Evolutionary conservation across 2,888 invertebrate genomes (phyloP).

Genomic region (Cephus runcator): DNA sequence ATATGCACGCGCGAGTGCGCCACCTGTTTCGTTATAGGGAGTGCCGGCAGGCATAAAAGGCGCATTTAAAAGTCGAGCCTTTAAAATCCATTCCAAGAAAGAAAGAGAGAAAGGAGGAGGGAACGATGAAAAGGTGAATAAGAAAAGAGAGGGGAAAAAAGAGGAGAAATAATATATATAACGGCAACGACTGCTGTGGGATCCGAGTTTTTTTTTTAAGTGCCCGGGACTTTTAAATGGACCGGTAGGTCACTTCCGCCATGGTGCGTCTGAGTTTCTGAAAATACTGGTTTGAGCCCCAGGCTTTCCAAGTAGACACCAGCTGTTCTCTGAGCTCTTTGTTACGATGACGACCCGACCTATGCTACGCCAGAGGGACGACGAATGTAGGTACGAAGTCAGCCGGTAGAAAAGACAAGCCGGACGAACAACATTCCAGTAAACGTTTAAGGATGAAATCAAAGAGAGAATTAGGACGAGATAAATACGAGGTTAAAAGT

Average conservation of each 20-base stretch:
- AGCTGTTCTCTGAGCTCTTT: conserved; percentile 3
- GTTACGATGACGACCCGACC: conserved; percentile 4
- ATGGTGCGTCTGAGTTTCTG: neutral
- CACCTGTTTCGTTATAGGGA: neutral
- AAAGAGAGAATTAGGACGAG: neutral
- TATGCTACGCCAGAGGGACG: neutral
- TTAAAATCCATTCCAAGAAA: conserved; percentile 1
- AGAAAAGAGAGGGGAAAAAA: neutral
- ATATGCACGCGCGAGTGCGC: neutral
- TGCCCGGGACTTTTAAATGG: conserved; percentile 3
- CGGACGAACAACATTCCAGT: neutral
- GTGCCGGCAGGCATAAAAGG: neutral
- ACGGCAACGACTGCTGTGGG: neutral
- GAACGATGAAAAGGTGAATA: neutral
- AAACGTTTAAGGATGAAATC: neutral
- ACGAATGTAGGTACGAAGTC: neutral
- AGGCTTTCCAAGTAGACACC: neutral
- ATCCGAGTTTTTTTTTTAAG: neutral
- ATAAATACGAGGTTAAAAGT: neutral
- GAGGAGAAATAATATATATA: conserved; percentile 19
- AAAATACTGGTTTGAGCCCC: conserved; percentile 2
- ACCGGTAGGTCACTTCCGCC: conserved; percentile 1
- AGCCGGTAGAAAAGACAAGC: neutral
- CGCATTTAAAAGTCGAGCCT: conserved; percentile 4
- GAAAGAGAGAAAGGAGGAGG: neutral